Conservation (phyloP, 2,888 invertebrate genomes). For the Lepidonotus clava region DNA sequence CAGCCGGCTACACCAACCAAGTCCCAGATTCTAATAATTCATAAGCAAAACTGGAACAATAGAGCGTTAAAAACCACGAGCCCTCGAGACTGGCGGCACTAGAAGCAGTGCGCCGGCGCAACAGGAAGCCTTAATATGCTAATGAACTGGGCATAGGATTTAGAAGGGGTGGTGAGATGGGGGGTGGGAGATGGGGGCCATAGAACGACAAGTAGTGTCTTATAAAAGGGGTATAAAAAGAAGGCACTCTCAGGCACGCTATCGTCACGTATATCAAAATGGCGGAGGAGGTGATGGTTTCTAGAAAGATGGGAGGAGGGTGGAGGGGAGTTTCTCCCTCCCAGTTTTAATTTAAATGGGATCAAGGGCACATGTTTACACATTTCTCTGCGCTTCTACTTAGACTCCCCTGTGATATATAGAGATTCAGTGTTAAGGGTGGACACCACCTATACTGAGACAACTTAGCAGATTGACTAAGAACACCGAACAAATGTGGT, state of each 20-base stretch:
- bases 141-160: background rate
- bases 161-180: background rate
- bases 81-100: constrained; percentile 22
- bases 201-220: background rate
- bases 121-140: constrained; percentile 25
- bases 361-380: constrained; percentile 35
- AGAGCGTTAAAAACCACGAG: constrained; percentile 28
- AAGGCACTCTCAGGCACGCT: background rate
- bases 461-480: constrained; percentile 39
- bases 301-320: no score
- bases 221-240: background rate
- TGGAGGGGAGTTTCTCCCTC: background rate
- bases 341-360: constrained; percentile 23
- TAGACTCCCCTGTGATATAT: constrained; percentile 6
- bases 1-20: no score
- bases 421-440: background rate
- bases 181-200: background rate
- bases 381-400: constrained; percentile 3
- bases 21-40: constrained; percentile 39
- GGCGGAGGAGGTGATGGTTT: no score
- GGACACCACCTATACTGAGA: background rate
- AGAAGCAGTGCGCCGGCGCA: background rate
- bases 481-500: constrained; percentile 27
- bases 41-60: constrained; percentile 32
- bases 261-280: background rate